phyloP scores from a whole-genome alignment of 2,888 invertebrate genomes.

The Epinotia ramella region DNA sequence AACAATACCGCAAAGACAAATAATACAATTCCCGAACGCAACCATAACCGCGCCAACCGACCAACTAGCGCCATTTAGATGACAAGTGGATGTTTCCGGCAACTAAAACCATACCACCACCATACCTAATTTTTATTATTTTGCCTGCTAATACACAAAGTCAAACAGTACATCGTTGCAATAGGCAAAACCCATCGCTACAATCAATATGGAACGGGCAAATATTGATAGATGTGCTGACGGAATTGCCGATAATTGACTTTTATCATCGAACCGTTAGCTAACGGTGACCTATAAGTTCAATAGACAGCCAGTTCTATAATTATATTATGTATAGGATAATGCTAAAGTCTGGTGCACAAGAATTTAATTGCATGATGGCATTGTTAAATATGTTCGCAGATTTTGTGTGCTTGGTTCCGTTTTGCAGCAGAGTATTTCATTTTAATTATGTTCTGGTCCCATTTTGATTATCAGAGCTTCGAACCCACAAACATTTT shows the following conservation, averaged over 20 bases:
- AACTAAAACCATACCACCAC: too few relatives aligned
- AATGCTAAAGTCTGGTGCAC: not conserved
- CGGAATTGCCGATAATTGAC: constrained; percentile 29
- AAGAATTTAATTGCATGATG: not conserved
- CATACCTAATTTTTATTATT: too few relatives aligned
- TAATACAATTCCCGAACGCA: too few relatives aligned
- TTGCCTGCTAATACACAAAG: not conserved
- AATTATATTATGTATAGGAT: not conserved
- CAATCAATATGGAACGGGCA: constrained; percentile 23
- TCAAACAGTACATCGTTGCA: not conserved
- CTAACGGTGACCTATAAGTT: not conserved
- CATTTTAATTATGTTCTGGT: too few relatives aligned
- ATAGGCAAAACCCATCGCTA: constrained; percentile 10
- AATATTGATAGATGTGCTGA: constrained; percentile 13
- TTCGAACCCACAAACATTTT: too few relatives aligned
- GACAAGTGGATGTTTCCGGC: too few relatives aligned
- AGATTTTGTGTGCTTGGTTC: too few relatives aligned
- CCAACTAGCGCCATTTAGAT: too few relatives aligned
- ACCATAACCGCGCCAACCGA: too few relatives aligned
- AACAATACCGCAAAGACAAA: too few relatives aligned
- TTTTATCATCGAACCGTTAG: constrained; percentile 25
- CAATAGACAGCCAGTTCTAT: not conserved
- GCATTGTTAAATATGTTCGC: not conserved
- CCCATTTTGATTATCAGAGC: too few relatives aligned
- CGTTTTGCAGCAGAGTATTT: too few relatives aligned